Evolutionary conservation across 53 echinoderm and acorn worm genomes (phyloP), one percentile per base, ranked within the genome.

Genomic region (Temnopleurus reevesii): DNA sequence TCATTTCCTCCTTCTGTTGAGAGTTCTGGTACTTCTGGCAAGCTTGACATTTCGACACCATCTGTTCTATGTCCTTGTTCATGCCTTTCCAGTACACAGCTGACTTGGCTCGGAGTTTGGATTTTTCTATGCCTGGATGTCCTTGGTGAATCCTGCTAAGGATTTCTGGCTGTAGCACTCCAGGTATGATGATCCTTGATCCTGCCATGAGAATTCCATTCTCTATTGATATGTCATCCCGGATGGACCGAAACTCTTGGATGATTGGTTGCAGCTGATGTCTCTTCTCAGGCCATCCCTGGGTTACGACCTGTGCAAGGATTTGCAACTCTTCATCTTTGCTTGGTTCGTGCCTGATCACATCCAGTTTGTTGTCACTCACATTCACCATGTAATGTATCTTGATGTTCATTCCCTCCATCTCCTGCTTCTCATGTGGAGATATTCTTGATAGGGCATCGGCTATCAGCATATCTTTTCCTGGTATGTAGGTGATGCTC

Each of bases 401-500:
- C n/a, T n/a, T n/a, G n/a, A n/a, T n/a, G n/a, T n/a, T n/a, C 6
- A 46, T 46, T 46, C 47, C 47, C 6, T 46, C 47, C 47, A 46
- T 46, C 12, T 46, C n/a, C n/a, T n/a, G n/a, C 61, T 61, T 61
- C 27, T 61, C 61, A 61, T 61, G 80, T 47, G 80, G 47, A 6
- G 46, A 46, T 9, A 80, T 25, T 29, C 46, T 80, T 12, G 80
- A 80, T 47, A 80, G 46, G 10, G 80, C 80, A n/a, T 80, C 80
- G 4, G 80, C 46, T 13, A 93, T 77, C 1, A 93, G 66, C 90
- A 95, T 79, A 28, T 93, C 89, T 45, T 76, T 91, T 21, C 95
- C 95, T 49, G 95, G 93, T 60, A 81, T 90, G 90, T 95, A 93
- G 2, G 29, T 81, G 56, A 95, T 90, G 17, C 45, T 65, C 9